Evolutionary conservation across 1,140 invertebrate species (phyloP).

Genomic region (Drosophila insularis): DNA sequence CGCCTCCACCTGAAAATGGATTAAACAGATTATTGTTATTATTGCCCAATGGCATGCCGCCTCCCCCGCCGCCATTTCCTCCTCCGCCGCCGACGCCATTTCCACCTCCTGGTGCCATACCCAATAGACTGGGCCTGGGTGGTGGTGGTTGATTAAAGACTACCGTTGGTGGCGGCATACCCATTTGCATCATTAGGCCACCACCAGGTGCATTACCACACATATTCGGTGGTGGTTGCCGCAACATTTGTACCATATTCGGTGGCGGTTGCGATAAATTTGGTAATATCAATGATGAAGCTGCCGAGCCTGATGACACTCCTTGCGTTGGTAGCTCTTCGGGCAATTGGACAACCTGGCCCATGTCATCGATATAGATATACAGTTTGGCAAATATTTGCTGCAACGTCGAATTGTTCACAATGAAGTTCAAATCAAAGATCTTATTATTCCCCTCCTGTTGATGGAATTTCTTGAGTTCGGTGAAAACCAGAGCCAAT

Average conservation of each 20-base stretch:
- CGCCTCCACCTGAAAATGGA: slow-evolving; percentile 56
- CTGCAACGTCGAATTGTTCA: slow-evolving; percentile 83
- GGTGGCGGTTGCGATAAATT: slow-evolving; percentile 65
- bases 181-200: slow-evolving; percentile 66
- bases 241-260: slow-evolving; percentile 61
- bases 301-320: background rate
- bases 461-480: slow-evolving; percentile 85
- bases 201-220: slow-evolving; percentile 9
- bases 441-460: slow-evolving; percentile 83
- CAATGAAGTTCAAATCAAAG: slow-evolving; percentile 83
- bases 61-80: background rate
- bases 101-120: slow-evolving; percentile 44
- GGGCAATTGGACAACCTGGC: slow-evolving; percentile 84
- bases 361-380: slow-evolving; percentile 84
- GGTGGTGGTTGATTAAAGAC: slow-evolving; percentile 72
- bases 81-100: background rate
- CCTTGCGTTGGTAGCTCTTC: slow-evolving; percentile 47
- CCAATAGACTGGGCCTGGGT: slow-evolving; percentile 44
- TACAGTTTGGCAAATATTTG: slow-evolving; percentile 85
- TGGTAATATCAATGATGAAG: slow-evolving; percentile 35
- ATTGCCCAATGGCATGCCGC: slow-evolving; percentile 56
- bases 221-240: slow-evolving; percentile 68
- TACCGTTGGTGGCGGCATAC: slow-evolving; percentile 54
- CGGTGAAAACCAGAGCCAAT: slow-evolving; percentile 85
- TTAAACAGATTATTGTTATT: slow-evolving; percentile 83